These are phyloP conservation scores for Petrocephalus schoutedeni DNA, from an alignment of 2,797 vertebrate genomes.

Conservation along the genomic window DNA sequence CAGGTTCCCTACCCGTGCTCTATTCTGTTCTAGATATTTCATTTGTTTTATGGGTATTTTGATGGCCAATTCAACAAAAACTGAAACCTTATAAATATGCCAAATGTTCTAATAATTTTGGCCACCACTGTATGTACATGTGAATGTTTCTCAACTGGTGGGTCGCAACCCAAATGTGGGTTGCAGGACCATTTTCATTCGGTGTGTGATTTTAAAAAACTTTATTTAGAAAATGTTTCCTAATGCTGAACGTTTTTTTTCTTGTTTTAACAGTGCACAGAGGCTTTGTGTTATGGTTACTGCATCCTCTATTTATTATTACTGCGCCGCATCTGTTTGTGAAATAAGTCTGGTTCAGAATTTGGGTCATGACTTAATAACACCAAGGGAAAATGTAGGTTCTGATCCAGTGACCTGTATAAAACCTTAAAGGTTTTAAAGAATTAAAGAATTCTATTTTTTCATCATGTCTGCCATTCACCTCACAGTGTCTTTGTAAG, in stretches of 20 bases:
- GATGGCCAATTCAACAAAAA: too few species aligned
- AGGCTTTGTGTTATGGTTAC: background rate
- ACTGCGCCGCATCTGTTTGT: background rate
- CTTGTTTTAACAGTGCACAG: background rate
- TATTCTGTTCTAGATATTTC: too few species aligned
- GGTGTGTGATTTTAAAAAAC: background rate
- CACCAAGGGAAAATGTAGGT: background rate
- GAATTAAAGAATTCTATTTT: background rate
- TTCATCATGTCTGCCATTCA: background rate
- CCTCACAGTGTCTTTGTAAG: background rate
- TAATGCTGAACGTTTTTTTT: background rate
- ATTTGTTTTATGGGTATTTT: too few species aligned
- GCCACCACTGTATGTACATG: background rate
- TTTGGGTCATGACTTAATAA: background rate
- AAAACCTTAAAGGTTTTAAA: background rate
- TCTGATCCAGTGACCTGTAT: background rate
- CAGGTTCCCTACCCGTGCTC: too few species aligned
- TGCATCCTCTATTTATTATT: background rate
- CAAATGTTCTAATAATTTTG: too few species aligned
- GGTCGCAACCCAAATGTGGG: background rate
- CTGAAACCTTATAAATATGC: too few species aligned
- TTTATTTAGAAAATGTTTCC: background rate
- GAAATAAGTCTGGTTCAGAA: background rate
- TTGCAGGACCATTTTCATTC: background rate
- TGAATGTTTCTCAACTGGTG: background rate